phyloP scores from a whole-genome alignment of 2,113 vertebrate genomes.

The Ammospiza nelsoni region DNA sequence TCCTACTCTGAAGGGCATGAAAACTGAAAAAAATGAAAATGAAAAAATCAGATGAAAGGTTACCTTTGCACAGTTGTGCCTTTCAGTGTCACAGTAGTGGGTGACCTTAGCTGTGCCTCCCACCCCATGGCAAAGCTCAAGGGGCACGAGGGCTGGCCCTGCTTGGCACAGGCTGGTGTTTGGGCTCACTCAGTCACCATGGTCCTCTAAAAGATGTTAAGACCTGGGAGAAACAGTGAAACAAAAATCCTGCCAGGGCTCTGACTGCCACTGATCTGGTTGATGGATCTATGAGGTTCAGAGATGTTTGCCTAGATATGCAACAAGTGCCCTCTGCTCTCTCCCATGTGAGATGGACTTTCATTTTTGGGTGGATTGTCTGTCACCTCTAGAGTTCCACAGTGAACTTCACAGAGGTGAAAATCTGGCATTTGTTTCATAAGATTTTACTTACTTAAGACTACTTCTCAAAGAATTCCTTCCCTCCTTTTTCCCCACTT shows the following conservation, averaged over 20 bases:
- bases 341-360: neutral
- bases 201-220: neutral
- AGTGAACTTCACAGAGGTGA: neutral
- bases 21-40: neutral
- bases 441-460: neutral
- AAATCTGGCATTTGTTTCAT: neutral
- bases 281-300: neutral
- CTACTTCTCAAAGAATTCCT: neutral
- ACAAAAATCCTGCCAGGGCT: neutral
- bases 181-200: neutral
- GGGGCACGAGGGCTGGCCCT: neutral
- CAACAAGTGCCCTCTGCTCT: neutral
- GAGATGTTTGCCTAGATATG: neutral
- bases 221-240: neutral
- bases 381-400: neutral
- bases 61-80: neutral
- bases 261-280: neutral
- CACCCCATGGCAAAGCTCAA: too few relatives aligned
- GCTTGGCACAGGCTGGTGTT: neutral
- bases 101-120: neutral
- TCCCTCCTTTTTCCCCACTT: neutral
- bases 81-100: neutral
- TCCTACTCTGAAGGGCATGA: neutral
- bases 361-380: neutral
- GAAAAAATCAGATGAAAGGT: neutral